Percentiles rank a stretch among this genome's conserved stretches.
phyloP scores from a whole-genome alignment of 2,888 invertebrate genomes.

The Odontocerum albicorne region DNA sequence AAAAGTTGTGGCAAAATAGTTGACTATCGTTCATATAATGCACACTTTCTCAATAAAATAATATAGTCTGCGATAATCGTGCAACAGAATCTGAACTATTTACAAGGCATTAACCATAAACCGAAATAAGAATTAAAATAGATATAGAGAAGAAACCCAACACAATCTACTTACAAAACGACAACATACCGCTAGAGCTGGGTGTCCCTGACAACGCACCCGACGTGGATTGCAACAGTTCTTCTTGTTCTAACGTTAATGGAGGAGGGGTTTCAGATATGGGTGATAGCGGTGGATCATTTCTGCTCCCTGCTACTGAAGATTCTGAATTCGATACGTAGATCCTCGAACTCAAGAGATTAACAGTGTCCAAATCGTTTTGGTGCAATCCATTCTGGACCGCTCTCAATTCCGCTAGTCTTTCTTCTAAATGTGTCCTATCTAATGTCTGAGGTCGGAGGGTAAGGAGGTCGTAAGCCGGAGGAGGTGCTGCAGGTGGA shows the following conservation, averaged over 20 bases:
- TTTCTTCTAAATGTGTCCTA: conserved; percentile 40
- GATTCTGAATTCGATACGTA: conserved; percentile 19
- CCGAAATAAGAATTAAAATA: too few species aligned
- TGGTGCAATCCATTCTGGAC: conserved; percentile 43
- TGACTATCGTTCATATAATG: too few species aligned
- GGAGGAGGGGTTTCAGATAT: conserved; percentile 83
- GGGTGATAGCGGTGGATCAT: conserved; percentile 72
- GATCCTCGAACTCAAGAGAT: conserved; percentile 39
- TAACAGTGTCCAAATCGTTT: conserved; percentile 42
- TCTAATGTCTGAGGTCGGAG: conserved; percentile 37
- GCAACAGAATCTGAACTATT: too few species aligned
- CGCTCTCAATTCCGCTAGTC: conserved; percentile 59
- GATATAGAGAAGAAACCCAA: background rate
- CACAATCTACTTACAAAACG: conserved; percentile 10
- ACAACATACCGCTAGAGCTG: conserved; percentile 55
- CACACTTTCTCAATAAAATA: too few species aligned
- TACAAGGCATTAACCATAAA: too few species aligned
- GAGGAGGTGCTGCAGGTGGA: conserved; percentile 36
- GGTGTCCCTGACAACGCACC: conserved; percentile 44
- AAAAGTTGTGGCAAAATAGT: too few species aligned
- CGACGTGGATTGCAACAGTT: conserved; percentile 44
- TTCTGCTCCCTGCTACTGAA: conserved; percentile 15
- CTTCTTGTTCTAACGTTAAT: conserved; percentile 48
- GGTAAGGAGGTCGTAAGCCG: conserved; percentile 36
- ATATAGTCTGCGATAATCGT: too few species aligned